These are phyloP conservation scores for Sitophilus oryzae DNA, from an alignment of 1,140 invertebrate species.

Conservation along the genomic window DNA sequence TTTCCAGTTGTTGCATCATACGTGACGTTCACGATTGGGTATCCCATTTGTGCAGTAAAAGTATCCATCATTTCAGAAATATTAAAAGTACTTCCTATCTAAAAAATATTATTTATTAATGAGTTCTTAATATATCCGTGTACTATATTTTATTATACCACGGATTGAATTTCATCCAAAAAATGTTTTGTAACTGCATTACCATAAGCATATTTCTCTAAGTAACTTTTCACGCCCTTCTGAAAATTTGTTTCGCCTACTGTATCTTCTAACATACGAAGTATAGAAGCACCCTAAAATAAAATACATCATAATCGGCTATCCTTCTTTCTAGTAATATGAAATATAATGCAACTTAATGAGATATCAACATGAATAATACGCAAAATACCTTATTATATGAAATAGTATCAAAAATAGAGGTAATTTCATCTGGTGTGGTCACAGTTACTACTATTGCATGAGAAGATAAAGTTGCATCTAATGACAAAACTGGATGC, in stretches of 20 bases:
- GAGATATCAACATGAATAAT: too few species aligned
- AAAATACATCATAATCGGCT: too few species aligned
- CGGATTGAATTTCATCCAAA: constrained; percentile 60
- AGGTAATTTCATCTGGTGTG: constrained; percentile 84
- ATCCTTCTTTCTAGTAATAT: too few species aligned
- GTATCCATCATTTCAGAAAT: constrained; percentile 79
- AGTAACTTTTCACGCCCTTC: constrained; percentile 64
- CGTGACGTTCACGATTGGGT: constrained; percentile 67
- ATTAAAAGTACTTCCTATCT: constrained; percentile 45
- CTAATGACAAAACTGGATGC: constrained; percentile 66
- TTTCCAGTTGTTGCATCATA: constrained; percentile 43
- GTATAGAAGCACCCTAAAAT: constrained; percentile 72
- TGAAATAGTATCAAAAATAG: constrained; percentile 88
- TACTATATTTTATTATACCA: too few species aligned
- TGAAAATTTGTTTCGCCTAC: constrained; percentile 70
- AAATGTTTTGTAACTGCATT: constrained; percentile 80
- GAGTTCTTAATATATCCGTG: too few species aligned
- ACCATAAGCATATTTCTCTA: constrained; percentile 61
- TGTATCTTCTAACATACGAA: constrained; percentile 86
- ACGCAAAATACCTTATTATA: constrained; percentile 94
- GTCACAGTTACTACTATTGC: constrained; percentile 78
- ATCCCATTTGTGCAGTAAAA: constrained; percentile 91
- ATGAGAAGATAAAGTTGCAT: constrained; percentile 79
- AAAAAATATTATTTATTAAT: neutral
- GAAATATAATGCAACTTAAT: too few species aligned